Evolutionary conservation across 2,888 invertebrate species (phyloP).

Genomic region (Galerucella pusilla): DNA sequence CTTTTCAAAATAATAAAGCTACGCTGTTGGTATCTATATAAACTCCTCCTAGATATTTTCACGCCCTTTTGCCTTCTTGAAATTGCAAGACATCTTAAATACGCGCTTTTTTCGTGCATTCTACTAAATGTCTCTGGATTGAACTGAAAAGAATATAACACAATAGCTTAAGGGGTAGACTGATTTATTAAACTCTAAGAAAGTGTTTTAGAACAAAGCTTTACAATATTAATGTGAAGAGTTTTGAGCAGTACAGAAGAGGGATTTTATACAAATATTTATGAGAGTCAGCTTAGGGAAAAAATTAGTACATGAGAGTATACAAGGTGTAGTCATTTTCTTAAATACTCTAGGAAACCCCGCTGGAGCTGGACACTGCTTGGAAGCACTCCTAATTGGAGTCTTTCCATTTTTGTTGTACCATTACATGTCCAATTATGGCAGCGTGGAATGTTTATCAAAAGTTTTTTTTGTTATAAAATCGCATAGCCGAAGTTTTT

Average conservation of each 20-base stretch:
- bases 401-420: too few relatives aligned
- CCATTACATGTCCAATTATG: too few relatives aligned
- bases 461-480: too few relatives aligned
- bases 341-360: background rate
- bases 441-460: too few relatives aligned
- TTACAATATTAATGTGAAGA: background rate
- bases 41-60: constrained; percentile 40
- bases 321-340: background rate
- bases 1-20: background rate
- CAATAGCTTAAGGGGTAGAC: constrained; percentile 15
- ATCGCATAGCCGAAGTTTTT: too few relatives aligned
- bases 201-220: constrained; percentile 7
- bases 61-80: constrained; percentile 38
- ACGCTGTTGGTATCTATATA: constrained; percentile 15
- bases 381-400: too few relatives aligned
- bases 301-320: background rate
- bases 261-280: background rate
- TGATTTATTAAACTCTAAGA: constrained; percentile 25
- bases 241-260: background rate
- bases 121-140: constrained; percentile 24
- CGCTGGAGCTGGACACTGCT: too few relatives aligned
- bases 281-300: background rate
- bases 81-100: constrained; percentile 37
- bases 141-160: constrained; percentile 12
- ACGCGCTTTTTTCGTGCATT: constrained; percentile 39